Percentiles rank a stretch among this genome's conserved stretches.
Conservation (phyloP, 2,113 vertebrate genomes). For the Platycercus adscitus region DNA sequence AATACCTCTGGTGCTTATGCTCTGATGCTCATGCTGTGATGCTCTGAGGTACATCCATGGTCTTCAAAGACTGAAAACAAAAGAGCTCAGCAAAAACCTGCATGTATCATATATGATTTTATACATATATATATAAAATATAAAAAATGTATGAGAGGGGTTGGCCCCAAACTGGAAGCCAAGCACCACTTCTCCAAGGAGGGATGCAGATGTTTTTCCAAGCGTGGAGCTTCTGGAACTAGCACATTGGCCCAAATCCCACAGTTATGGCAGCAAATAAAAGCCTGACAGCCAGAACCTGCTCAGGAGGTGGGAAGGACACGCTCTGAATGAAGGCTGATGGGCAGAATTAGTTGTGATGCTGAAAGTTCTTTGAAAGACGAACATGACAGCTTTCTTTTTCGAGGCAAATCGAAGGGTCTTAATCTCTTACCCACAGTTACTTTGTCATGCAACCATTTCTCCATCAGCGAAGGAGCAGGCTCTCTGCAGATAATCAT, state of each 20-base stretch:
- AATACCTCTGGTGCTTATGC: neutral
- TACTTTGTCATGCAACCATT: conserved; percentile 44
- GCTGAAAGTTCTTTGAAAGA: neutral
- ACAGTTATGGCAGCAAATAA: fast-evolving
- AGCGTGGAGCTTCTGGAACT: fast-evolving
- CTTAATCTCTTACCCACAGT: conserved; percentile 27
- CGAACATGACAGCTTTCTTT: neutral
- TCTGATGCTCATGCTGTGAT: neutral
- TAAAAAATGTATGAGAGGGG: neutral
- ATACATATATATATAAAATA: neutral
- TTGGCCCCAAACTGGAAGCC: too few species aligned
- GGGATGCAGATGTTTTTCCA: neutral
- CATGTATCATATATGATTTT: neutral
- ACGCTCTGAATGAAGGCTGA: neutral
- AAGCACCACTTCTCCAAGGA: neutral
- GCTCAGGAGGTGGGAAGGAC: neutral
- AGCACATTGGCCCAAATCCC: fast-evolving
- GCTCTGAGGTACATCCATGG: neutral
- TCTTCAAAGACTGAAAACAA: neutral
- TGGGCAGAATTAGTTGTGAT: neutral
- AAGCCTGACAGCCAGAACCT: neutral
- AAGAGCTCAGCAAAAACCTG: neutral
- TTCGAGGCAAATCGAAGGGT: neutral
- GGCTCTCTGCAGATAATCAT: conserved; percentile 28
- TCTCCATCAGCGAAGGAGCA: conserved; percentile 10